phyloP scores from a whole-genome alignment of 1,140 invertebrate species.

The Tetragonula clypearis region DNA sequence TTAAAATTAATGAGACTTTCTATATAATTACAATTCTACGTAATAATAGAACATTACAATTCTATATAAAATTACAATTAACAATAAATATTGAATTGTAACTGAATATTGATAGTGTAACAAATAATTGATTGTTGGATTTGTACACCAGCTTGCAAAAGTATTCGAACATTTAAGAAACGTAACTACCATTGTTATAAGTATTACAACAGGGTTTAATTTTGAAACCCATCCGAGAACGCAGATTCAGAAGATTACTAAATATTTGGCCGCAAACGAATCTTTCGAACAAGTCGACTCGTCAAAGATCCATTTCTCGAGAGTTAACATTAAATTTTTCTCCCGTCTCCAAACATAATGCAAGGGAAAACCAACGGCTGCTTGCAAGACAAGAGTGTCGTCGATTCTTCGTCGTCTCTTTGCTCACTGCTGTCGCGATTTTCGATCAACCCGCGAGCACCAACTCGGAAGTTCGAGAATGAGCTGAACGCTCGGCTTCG shows the following conservation, averaged over 20 bases:
- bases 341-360: neutral
- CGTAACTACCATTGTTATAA: too few relatives aligned
- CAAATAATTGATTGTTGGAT: too few relatives aligned
- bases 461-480: conserved; percentile 7
- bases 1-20: neutral
- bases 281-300: neutral
- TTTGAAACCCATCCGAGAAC: too few relatives aligned
- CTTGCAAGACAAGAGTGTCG: neutral
- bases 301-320: neutral
- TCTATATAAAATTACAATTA: neutral
- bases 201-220: too few relatives aligned
- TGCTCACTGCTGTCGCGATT: conserved; percentile 2
- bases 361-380: neutral
- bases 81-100: neutral
- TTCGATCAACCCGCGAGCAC: neutral
- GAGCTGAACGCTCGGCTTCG: conserved; percentile 18
- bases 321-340: neutral
- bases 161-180: too few relatives aligned
- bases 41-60: too few relatives aligned
- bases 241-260: too few relatives aligned
- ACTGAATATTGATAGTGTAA: too few relatives aligned
- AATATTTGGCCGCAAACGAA: neutral
- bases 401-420: neutral
- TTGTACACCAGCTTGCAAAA: too few relatives aligned
- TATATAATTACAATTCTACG: neutral